Base-by-base conservation (phyloP, 2,888 invertebrate species). In the Minunthozetes semirufus region DNA sequence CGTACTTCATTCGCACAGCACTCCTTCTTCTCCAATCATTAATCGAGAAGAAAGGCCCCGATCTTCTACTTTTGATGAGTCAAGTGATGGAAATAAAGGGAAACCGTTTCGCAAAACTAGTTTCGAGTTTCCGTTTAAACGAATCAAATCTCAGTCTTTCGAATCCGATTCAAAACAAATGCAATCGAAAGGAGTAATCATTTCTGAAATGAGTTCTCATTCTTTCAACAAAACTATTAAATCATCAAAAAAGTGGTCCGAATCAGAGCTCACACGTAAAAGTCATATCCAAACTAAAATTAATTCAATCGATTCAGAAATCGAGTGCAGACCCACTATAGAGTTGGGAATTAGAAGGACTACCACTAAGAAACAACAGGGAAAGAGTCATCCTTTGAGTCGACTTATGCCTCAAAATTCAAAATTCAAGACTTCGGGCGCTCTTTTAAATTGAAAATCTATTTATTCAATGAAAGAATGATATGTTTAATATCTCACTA, bases 351-450 rank as follows among this genome's bases (percentile, higher is more conserved):
- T 19, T 9, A 15, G 27, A 19, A 63, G 27, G 38, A n/a, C 8
- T n/a, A 1, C 50, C 19, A 50, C 50, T 6, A 50, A 50, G n/a
- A 19, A 50, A 84, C 88, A 89, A 82, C 93, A 94, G 83, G 94
- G 94, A 80, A 92, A 92, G 84, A 93, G 91, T 81, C 94, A 94
- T 87, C 94, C 94, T 79, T 87, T 94, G 82, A 89, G 93, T 81
- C 90, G 90, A 87, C 87, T 94, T 84, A 75, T 63, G 33, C 63
- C 29, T 63, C 63, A 63, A 38, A 63, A 38, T 19, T 63, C 63
- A 17, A 63, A 63, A 11, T 38, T 63, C n/a, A 63, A 63, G 33
- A 63, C 15, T 63, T 63, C 71, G 27, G n/a, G 11, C 19, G 19
- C 50, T 50, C 5, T 50, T 9, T 50, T 50, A 5, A 50, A 50